phyloP scores from a whole-genome alignment of 2,113 vertebrate genomes.

The Ahaetulla prasina region DNA sequence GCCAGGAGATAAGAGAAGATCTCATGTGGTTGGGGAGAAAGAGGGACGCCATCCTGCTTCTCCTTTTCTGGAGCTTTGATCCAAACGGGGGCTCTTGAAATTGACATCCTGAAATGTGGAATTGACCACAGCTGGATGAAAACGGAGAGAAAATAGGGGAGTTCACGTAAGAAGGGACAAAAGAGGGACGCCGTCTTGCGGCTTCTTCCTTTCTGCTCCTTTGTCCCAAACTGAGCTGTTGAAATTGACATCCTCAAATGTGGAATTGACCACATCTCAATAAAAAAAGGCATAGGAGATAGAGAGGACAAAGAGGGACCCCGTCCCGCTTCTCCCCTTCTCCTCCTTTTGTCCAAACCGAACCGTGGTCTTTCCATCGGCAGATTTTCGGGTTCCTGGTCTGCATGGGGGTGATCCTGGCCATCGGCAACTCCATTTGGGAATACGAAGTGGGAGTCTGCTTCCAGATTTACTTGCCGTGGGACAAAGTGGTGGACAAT shows the following conservation, averaged over 20 bases:
- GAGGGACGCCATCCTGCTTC: too few relatives aligned
- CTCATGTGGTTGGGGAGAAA: too few relatives aligned
- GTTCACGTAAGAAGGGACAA: too few relatives aligned
- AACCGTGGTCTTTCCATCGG: not conserved
- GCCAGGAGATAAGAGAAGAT: too few relatives aligned
- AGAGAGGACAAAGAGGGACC: not conserved
- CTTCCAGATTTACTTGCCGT: constrained; percentile 92
- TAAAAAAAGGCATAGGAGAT: not conserved
- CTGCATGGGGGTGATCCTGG: constrained; percentile 92
- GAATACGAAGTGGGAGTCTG: constrained; percentile 83
- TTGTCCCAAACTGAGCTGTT: too few relatives aligned
- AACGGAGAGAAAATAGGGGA: too few relatives aligned
- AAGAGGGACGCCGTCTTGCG: too few relatives aligned
- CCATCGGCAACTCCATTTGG: constrained; percentile 91
- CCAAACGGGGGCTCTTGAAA: too few relatives aligned
- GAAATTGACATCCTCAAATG: not conserved
- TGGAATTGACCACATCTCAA: not conserved
- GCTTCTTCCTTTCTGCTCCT: too few relatives aligned
- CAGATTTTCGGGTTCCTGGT: constrained; percentile 95
- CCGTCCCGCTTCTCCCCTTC: not conserved
- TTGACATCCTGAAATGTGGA: too few relatives aligned
- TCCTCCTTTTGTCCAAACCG: not conserved
- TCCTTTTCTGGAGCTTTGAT: too few relatives aligned
- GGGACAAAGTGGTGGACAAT: constrained; percentile 88
- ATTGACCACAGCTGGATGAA: too few relatives aligned